A percentile compares a stretch with the other conserved stretches of the same genome.
Conservation (phyloP, 2,888 invertebrate species). For the Tetropium fuscum region DNA sequence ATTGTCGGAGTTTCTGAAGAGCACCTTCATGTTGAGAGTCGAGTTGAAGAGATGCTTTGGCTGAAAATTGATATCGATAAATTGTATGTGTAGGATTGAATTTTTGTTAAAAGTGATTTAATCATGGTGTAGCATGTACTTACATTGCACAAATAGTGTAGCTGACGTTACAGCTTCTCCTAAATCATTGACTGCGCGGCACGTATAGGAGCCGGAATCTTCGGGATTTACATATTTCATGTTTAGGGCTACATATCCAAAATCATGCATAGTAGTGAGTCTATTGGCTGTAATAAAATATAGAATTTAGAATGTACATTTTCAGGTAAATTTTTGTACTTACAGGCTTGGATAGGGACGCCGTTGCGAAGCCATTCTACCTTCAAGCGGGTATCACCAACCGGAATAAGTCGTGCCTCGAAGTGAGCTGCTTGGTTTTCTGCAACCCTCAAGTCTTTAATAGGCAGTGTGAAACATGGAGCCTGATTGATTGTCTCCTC, state of each 20-base stretch:
- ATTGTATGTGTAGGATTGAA: background rate
- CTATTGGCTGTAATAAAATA: slow-evolving; percentile 79
- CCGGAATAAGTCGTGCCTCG: slow-evolving; percentile 93
- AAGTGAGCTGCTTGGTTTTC: slow-evolving; percentile 96
- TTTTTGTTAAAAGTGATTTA: too few relatives aligned
- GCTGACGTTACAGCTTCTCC: slow-evolving; percentile 97
- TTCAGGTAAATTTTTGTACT: slow-evolving; percentile 63
- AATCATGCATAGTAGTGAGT: slow-evolving; percentile 95
- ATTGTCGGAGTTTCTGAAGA: slow-evolving; percentile 85
- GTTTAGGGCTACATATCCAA: slow-evolving; percentile 95
- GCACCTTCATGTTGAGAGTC: slow-evolving; percentile 92
- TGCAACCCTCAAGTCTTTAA: slow-evolving; percentile 85
- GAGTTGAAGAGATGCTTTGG: slow-evolving; percentile 87
- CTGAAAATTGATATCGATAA: slow-evolving; percentile 69
- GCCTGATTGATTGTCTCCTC: slow-evolving; percentile 88
- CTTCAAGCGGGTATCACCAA: slow-evolving; percentile 91
- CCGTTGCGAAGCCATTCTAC: slow-evolving; percentile 96
- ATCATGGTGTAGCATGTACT: slow-evolving; percentile 61
- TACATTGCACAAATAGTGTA: slow-evolving; percentile 88
- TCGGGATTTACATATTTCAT: slow-evolving; percentile 96
- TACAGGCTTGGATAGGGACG: slow-evolving; percentile 89
- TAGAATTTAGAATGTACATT: too few relatives aligned
- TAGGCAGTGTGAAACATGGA: slow-evolving; percentile 92
- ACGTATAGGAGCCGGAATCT: slow-evolving; percentile 97
- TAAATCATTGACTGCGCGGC: slow-evolving; percentile 90